These are phyloP conservation scores for Panthera uncia DNA, from an alignment of 2,113 vertebrate genomes.

Conservation along the genomic window DNA sequence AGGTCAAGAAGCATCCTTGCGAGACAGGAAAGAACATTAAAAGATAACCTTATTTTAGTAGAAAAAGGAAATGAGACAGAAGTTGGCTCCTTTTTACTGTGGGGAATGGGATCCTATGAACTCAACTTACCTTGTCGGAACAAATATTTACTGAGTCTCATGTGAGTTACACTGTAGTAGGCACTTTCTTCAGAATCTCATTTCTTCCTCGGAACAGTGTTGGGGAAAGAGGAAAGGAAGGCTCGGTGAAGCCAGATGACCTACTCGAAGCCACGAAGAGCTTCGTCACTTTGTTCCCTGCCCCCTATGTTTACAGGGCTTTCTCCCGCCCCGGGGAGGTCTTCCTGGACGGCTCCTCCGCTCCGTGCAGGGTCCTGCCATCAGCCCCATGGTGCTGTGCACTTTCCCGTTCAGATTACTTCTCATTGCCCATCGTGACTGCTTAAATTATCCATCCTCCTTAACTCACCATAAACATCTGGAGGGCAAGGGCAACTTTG, in stretches of 20 bases:
- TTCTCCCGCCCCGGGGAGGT: neutral
- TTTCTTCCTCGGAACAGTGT: neutral
- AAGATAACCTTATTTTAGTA: slow-evolving; percentile 52
- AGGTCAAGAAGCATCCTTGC: slow-evolving; percentile 19
- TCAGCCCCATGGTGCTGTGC: neutral
- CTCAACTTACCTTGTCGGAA: slow-evolving; percentile 12
- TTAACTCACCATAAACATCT: neutral
- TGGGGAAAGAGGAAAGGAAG: neutral
- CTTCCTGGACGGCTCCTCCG: neutral
- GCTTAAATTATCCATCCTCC: neutral
- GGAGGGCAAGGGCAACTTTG: neutral
- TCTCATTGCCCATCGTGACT: rapidly evolving
- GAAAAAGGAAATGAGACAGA: slow-evolving; percentile 61
- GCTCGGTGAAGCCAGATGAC: rapidly evolving
- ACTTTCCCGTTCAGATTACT: neutral
- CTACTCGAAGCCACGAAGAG: neutral
- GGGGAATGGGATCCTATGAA: slow-evolving; percentile 44
- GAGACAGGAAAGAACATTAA: slow-evolving; percentile 31
- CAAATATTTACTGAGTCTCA: slow-evolving; percentile 37
- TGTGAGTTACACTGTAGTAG: neutral
- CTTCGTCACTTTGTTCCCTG: neutral
- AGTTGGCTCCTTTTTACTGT: neutral
- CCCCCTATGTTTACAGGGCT: rapidly evolving
- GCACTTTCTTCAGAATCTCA: neutral
- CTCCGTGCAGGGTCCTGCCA: neutral